Percentiles rank a stretch among this genome's conserved stretches.
Evolutionary conservation across 2,113 vertebrate genomes (phyloP).

Genomic region (pig (Sus scrofa)): T2T-Sscrofa CM000818.6:111492001-111492500

Average conservation of each 20-base stretch:
- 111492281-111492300: conserved; percentile 79
- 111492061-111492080: neutral
- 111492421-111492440: conserved; percentile 56
- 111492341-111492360: conserved; percentile 64
- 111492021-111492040: neutral
- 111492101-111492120: neutral
- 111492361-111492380: conserved; percentile 52
- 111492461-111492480: conserved; percentile 41
- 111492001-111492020: neutral
- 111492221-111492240: conserved; percentile 48
- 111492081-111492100: neutral
- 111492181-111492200: conserved; percentile 56
- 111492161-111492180: neutral
- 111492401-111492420: conserved; percentile 40
- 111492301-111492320: conserved; percentile 76
- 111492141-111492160: neutral
- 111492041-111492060: neutral
- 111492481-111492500: conserved; percentile 75
- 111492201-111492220: conserved; percentile 59
- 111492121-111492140: neutral
- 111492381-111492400: conserved; percentile 65
- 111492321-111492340: conserved; percentile 79
- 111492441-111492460: conserved; percentile 67
- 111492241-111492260: conserved; percentile 77
- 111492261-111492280: conserved; percentile 78